Conservation (phyloP, 2,113 vertebrate species). For the Octodon degus region DNA sequence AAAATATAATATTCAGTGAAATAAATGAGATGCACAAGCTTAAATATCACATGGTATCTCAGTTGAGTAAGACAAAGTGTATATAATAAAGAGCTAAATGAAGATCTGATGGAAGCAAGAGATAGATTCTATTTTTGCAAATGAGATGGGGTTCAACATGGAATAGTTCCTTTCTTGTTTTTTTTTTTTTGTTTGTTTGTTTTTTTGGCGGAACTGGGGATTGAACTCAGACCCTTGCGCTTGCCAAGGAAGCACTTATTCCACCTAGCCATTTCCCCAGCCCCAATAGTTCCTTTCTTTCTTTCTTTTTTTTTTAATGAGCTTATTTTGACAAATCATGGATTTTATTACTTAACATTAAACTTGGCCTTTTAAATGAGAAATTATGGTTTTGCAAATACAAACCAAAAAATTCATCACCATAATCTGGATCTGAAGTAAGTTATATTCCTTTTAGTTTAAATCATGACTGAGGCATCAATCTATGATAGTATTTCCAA, state of each 20-base stretch:
- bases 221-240: too few relatives aligned
- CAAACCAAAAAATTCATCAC: background rate
- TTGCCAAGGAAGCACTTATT: too few relatives aligned
- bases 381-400: background rate
- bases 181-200: too few relatives aligned
- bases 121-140: background rate
- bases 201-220: too few relatives aligned
- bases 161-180: background rate
- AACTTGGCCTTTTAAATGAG: background rate
- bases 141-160: background rate
- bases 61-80: background rate
- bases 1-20: background rate
- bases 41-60: background rate
- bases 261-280: too few relatives aligned
- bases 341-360: background rate
- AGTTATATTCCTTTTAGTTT: slow-evolving; percentile 28
- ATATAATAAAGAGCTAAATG: background rate
- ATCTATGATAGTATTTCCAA: background rate
- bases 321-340: background rate
- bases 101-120: background rate
- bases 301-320: background rate
- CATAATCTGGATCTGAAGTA: background rate
- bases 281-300: background rate
- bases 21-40: background rate
- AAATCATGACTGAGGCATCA: background rate